A percentile compares a stretch with the other conserved stretches of the same genome.
These are phyloP conservation scores for Crocuta crocuta DNA, from an alignment of 2,113 vertebrate species.

Conservation along the genomic window DNA sequence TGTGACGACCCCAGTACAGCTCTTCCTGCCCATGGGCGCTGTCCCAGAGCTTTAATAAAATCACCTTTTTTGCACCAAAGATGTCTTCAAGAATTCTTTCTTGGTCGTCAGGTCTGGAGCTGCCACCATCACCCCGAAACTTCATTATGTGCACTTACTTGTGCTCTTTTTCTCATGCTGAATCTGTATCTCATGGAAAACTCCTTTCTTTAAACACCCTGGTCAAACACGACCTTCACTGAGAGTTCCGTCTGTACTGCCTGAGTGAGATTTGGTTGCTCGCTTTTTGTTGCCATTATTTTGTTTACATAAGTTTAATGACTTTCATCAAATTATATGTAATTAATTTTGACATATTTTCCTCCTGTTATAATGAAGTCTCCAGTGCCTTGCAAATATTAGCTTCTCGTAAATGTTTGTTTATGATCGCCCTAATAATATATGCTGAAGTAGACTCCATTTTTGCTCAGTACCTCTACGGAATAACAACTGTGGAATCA, in stretches of 20 bases:
- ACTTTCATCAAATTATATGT: not conserved
- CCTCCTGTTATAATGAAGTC: not conserved
- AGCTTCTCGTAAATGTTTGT: not conserved
- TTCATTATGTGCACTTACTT: not conserved
- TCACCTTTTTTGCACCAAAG: too few relatives aligned
- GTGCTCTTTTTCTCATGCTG: not conserved
- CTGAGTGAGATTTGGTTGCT: not conserved
- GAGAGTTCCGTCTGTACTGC: not conserved
- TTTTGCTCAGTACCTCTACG: not conserved
- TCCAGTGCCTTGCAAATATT: not conserved
- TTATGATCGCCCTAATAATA: not conserved
- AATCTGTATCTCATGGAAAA: not conserved
- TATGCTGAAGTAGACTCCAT: not conserved
- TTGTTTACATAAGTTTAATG: not conserved
- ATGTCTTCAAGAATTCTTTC: too few relatives aligned
- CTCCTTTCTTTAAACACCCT: not conserved
- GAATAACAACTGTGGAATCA: not conserved
- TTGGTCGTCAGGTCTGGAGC: too few relatives aligned
- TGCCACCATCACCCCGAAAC: too few relatives aligned
- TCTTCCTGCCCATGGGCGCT: too few relatives aligned
- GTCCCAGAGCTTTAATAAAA: too few relatives aligned
- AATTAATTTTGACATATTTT: constrained; percentile 22
- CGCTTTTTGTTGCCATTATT: not conserved
- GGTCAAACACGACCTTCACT: not conserved
- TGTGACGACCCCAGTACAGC: too few relatives aligned